phyloP scores from a whole-genome alignment of 2,888 invertebrate species.

The Lasius platythorax region DNA sequence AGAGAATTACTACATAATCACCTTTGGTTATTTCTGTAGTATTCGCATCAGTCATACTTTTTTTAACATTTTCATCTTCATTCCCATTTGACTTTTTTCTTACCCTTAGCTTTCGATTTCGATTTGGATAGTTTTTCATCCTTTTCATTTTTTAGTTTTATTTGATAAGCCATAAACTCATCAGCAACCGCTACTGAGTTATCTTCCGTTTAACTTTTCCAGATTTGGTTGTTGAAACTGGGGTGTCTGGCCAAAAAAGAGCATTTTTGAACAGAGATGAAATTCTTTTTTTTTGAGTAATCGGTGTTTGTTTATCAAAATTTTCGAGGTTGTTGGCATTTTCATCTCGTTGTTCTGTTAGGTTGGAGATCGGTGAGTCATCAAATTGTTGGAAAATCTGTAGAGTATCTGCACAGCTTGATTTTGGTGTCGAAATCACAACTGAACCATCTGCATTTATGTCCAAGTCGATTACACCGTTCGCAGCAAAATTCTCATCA shows the following conservation, averaged over 20 bases:
- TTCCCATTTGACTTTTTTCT: not conserved
- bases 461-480: not conserved
- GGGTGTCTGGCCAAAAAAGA: constrained; percentile 1
- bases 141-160: not conserved
- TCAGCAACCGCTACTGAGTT: constrained; percentile 3
- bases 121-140: not conserved
- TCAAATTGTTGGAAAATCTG: not conserved
- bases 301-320: not conserved
- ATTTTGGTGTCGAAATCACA: constrained; percentile 1
- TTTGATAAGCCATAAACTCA: constrained; percentile 2
- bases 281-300: not conserved
- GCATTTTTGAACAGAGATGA: constrained; percentile 1
- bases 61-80: not conserved
- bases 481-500: not conserved
- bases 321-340: not conserved
- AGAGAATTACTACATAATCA: constrained; percentile 5
- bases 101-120: not conserved
- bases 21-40: not conserved
- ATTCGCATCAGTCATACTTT: not conserved
- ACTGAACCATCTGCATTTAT: constrained; percentile 1
- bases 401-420: not conserved
- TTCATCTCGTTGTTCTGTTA: not conserved
- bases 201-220: not conserved
- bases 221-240: constrained; percentile 1
- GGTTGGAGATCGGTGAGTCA: not conserved